A percentile compares a stretch with the other conserved stretches of the same genome.
These are phyloP conservation scores for Leptinotarsa haldemani DNA, from an alignment of 2,888 invertebrate genomes.

Conservation along the genomic window DNA sequence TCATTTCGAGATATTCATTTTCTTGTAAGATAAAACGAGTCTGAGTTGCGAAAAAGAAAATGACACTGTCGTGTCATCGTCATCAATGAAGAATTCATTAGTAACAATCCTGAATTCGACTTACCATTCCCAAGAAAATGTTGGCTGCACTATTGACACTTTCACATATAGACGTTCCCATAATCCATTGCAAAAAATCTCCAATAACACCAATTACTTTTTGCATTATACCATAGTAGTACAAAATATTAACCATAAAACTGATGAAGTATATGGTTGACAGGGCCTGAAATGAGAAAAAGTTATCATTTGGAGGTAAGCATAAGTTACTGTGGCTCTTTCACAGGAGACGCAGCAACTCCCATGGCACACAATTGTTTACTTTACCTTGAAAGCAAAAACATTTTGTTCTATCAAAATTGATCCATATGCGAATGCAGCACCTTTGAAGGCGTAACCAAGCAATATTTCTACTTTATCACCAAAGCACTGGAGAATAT, in stretches of 20 bases:
- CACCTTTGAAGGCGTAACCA: constrained; percentile 81
- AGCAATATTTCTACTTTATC: constrained; percentile 80
- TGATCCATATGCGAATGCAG: constrained; percentile 86
- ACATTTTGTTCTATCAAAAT: constrained; percentile 72
- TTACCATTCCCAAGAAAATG: constrained; percentile 93
- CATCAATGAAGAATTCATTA: too few species aligned
- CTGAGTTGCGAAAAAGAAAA: too few species aligned
- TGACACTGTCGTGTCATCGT: too few species aligned
- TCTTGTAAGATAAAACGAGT: too few species aligned
- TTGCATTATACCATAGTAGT: constrained; percentile 91
- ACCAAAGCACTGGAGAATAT: constrained; percentile 75
- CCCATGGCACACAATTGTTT: not conserved
- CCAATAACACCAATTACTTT: constrained; percentile 85
- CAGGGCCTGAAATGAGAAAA: constrained; percentile 72
- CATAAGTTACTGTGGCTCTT: too few species aligned
- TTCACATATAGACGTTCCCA: constrained; percentile 94
- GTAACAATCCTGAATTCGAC: constrained; percentile 36
- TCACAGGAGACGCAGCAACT: not conserved
- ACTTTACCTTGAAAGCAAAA: constrained; percentile 87
- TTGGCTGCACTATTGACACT: constrained; percentile 93
- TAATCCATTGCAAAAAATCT: constrained; percentile 75
- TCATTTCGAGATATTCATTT: too few species aligned
- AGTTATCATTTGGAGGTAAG: not conserved
- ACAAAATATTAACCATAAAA: constrained; percentile 88
- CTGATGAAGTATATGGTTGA: constrained; percentile 95